Conservation (phyloP, 2,797 vertebrate species). For the Geotrypetes seraphini region DNA sequence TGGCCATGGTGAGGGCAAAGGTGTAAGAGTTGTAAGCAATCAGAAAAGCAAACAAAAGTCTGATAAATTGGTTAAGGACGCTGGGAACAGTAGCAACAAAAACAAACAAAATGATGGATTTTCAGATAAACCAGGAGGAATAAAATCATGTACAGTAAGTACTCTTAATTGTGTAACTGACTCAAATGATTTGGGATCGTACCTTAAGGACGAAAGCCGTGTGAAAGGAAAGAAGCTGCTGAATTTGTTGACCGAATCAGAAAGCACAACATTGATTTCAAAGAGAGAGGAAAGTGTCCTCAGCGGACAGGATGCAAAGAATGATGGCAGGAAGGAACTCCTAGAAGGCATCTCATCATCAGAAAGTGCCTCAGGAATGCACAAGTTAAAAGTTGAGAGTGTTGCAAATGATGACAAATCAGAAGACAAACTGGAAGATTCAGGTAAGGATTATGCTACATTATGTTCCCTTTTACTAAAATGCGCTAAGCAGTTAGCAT, state of each 20-base stretch:
- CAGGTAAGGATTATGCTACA: constrained; percentile 48
- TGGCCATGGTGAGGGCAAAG: constrained; percentile 55
- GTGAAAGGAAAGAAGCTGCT: constrained; percentile 49
- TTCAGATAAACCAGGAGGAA: constrained; percentile 48
- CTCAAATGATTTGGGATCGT: constrained; percentile 45
- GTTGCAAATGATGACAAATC: constrained; percentile 37
- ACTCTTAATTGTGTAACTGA: constrained; percentile 31
- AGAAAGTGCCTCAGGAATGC: constrained; percentile 30
- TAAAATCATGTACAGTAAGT: constrained; percentile 54
- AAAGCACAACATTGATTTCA: constrained; percentile 40
- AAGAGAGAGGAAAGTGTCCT: constrained; percentile 22
- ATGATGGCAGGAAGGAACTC: constrained; percentile 22
- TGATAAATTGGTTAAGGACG: constrained; percentile 49
- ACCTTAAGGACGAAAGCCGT: constrained; percentile 48
- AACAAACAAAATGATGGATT: constrained; percentile 54
- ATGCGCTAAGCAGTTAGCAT: no score
- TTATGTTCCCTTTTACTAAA: no score
- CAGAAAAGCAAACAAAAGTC: constrained; percentile 55
- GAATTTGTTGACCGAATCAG: constrained; percentile 23
- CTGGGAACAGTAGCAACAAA: constrained; percentile 51
- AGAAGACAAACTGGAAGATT: constrained; percentile 44
- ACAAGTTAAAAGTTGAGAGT: constrained; percentile 32
- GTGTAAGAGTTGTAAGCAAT: constrained; percentile 53
- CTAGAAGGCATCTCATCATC: constrained; percentile 22
- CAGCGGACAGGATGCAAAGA: constrained; percentile 31